These are phyloP conservation scores for Mastigias papua DNA, from an alignment of 30 jellyfish, hydroid and myxozoan genomes.

Conservation along the genomic window DNA sequence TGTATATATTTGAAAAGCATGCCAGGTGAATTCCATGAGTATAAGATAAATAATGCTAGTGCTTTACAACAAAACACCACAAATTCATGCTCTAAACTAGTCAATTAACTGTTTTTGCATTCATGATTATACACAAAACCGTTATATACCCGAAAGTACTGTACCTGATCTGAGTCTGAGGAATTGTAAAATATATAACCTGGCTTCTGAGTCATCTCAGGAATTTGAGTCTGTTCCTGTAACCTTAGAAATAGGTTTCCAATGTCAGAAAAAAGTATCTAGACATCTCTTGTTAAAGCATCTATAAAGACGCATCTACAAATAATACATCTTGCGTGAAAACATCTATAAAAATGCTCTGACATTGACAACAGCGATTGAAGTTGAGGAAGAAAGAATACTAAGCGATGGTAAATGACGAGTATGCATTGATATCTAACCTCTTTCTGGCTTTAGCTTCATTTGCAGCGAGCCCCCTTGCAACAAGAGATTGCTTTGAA, in stretches of 20 bases:
- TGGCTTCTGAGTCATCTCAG: slow-evolving; percentile 8
- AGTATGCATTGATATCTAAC: background rate
- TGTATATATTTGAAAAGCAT: too few species aligned
- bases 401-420: background rate
- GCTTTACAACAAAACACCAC: too few species aligned
- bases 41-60: too few species aligned
- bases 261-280: too few species aligned
- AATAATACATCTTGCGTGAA: too few species aligned
- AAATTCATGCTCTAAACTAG: too few species aligned
- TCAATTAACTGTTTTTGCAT: too few species aligned
- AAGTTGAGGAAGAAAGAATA: background rate
- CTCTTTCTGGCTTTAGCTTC: slow-evolving; percentile 49
- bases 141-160: background rate
- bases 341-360: background rate
- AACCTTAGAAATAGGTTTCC: slow-evolving; percentile 34
- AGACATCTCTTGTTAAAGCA: too few species aligned
- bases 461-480: slow-evolving; percentile 69
- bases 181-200: slow-evolving; percentile 47
- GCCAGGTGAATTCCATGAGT: too few species aligned
- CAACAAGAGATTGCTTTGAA: slow-evolving; percentile 64
- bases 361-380: background rate
- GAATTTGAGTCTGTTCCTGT: background rate
- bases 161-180: slow-evolving; percentile 79
- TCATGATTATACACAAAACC: background rate
- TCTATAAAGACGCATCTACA: too few species aligned